A percentile compares a stretch with the other conserved stretches of the same genome.
phyloP scores from a whole-genome alignment of 2,888 invertebrate genomes.

The Steinernema scapterisci region DNA sequence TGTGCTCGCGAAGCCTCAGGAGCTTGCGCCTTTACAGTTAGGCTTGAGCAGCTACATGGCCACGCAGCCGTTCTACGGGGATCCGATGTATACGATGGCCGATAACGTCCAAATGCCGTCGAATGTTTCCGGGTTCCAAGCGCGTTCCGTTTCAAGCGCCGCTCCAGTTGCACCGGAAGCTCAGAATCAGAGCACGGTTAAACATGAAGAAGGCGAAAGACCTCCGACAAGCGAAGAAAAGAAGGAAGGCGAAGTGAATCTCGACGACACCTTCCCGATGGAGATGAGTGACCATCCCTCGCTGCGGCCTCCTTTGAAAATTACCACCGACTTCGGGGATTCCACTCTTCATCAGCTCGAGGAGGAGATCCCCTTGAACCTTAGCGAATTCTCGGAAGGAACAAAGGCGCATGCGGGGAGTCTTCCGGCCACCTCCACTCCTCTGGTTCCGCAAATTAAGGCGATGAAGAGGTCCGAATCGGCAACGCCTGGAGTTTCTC shows the following conservation, averaged over 20 bases:
- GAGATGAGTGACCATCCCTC: constrained; percentile 8
- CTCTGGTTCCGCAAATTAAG: background rate
- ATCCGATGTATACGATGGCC: background rate
- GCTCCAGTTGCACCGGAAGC: too few relatives aligned
- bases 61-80: background rate
- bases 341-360: background rate
- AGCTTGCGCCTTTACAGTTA: background rate
- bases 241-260: background rate
- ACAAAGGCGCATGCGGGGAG: background rate
- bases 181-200: too few relatives aligned
- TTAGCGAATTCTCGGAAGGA: background rate
- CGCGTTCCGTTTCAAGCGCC: too few relatives aligned
- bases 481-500: background rate
- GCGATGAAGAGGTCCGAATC: background rate
- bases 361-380: background rate
- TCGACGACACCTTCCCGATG: constrained; percentile 7
- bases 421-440: background rate
- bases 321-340: background rate
- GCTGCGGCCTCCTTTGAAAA: background rate
- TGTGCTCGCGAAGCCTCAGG: background rate
- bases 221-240: background rate
- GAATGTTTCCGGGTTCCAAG: too few relatives aligned
- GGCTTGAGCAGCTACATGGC: background rate
- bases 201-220: too few relatives aligned
- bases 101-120: too few relatives aligned